Conservation (phyloP, 2,888 invertebrate genomes). For the Lithophane leautieri region DNA sequence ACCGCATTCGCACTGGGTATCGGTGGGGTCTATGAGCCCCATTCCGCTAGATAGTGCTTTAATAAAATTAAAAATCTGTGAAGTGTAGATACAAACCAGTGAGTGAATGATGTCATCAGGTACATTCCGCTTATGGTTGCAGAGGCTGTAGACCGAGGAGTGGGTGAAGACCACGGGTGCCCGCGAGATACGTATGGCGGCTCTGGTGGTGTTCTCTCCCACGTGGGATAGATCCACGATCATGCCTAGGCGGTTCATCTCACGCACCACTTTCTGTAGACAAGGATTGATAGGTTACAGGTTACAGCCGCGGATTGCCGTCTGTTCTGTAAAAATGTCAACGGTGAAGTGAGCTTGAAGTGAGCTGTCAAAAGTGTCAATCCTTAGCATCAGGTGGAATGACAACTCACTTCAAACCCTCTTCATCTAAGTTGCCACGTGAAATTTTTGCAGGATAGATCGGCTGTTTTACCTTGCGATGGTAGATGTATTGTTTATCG, state of each 20-base stretch:
- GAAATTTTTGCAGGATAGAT: neutral
- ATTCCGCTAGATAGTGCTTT: neutral
- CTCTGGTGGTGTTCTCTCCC: slow-evolving; percentile 92
- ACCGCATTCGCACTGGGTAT: neutral
- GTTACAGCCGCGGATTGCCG: too few relatives aligned
- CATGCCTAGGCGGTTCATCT: slow-evolving; percentile 96
- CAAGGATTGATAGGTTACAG: slow-evolving; percentile 48
- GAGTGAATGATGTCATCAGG: slow-evolving; percentile 92
- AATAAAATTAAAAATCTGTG: neutral
- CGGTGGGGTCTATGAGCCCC: neutral
- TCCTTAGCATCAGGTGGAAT: neutral
- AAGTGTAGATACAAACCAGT: slow-evolving; percentile 81
- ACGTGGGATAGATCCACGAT: slow-evolving; percentile 94
- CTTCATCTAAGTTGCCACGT: neutral
- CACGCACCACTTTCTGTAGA: slow-evolving; percentile 92
- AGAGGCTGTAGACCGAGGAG: slow-evolving; percentile 93
- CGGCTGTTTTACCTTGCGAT: neutral
- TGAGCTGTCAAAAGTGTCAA: too few relatives aligned
- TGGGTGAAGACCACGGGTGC: slow-evolving; percentile 95
- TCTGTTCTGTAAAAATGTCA: neutral
- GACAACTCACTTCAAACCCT: neutral
- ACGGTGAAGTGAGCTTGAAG: neutral
- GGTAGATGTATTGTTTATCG: slow-evolving; percentile 1
- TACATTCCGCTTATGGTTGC: slow-evolving; percentile 93
- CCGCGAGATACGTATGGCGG: slow-evolving; percentile 91